Evolutionary conservation across 2,113 vertebrate species (phyloP).

Genomic region (Atlantisia rogersi): DNA sequence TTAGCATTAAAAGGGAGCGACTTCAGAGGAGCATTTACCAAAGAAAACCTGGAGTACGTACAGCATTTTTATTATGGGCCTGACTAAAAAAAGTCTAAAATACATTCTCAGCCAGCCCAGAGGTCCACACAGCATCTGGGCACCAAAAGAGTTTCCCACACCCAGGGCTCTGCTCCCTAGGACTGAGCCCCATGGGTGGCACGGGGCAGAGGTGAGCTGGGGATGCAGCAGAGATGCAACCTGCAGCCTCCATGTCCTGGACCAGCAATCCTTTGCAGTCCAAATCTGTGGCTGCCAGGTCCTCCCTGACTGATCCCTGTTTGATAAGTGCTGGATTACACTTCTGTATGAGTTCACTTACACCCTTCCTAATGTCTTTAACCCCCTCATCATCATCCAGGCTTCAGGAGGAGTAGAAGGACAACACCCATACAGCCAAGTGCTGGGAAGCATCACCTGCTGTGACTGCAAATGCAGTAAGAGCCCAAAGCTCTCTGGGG

Average conservation of each 20-base stretch:
- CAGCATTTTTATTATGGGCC: neutral
- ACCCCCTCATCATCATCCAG: rapidly evolving
- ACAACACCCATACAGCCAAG: neutral
- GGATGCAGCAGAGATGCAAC: neutral
- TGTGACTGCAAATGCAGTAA: neutral
- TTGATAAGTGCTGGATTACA: neutral
- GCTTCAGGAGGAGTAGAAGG: neutral
- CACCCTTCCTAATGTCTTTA: neutral
- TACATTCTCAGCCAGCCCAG: neutral
- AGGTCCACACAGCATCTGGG: rapidly evolving
- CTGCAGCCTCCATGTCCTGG: neutral
- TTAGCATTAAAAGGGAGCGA: neutral
- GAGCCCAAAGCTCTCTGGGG: neutral
- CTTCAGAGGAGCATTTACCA: neutral
- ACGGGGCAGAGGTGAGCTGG: neutral
- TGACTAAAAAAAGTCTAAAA: neutral
- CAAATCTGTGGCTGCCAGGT: no score
- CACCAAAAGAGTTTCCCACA: neutral
- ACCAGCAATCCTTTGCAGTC: neutral
- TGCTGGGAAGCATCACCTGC: neutral
- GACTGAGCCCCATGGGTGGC: neutral
- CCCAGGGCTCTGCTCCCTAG: neutral
- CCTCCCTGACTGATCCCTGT: neutral
- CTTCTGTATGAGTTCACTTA: neutral
- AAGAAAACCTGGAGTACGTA: neutral